Evolutionary conservation across 2,797 vertebrate species (phyloP).

Genomic region (Crocidura indochinensis): DNA sequence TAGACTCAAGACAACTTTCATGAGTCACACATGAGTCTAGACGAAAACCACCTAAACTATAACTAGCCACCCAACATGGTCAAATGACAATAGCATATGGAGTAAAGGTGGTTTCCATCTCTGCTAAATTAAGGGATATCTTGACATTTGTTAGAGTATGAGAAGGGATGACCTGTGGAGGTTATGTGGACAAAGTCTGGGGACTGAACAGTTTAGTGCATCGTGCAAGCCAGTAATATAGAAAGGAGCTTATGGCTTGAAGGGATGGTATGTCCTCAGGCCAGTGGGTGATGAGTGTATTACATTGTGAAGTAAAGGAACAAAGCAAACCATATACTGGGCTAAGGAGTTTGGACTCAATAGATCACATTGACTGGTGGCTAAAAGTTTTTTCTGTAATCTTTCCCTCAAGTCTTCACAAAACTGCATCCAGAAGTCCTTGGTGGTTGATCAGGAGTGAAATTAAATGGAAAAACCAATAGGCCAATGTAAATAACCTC

Average conservation of each 20-base stretch:
- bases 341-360: neutral
- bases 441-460: neutral
- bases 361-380: neutral
- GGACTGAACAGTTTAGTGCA: neutral
- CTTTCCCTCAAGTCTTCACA: fast-evolving
- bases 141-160: neutral
- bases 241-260: neutral
- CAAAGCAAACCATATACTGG: neutral
- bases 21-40: neutral
- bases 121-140: neutral
- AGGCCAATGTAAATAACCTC: neutral
- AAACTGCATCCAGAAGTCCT: neutral
- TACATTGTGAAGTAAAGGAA: neutral
- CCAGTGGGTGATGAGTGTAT: neutral
- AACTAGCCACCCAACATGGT: neutral
- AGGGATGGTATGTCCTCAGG: fast-evolving
- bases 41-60: neutral
- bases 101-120: neutral
- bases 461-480: neutral
- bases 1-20: neutral
- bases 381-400: neutral
- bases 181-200: neutral
- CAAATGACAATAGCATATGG: neutral
- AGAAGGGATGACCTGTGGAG: neutral
- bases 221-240: fast-evolving